Conservation (phyloP, 2,113 vertebrate genomes). For the Tamias sibiricus region DNA sequence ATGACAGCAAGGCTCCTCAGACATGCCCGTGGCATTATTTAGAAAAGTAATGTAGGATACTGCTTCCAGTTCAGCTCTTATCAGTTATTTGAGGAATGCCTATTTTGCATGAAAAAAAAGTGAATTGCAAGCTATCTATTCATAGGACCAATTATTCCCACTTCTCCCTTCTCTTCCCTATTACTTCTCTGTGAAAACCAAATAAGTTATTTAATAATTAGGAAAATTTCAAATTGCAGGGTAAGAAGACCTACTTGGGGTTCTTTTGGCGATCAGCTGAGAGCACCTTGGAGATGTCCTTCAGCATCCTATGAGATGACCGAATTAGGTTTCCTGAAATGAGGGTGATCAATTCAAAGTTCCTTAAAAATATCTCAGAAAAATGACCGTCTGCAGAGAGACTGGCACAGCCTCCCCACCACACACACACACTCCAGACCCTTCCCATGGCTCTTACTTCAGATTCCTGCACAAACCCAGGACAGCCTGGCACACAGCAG, state of each 20-base stretch:
- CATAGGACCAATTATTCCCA: background rate
- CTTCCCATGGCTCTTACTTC: background rate
- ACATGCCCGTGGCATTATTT: fast-evolving
- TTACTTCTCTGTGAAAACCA: background rate
- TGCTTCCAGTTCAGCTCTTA: background rate
- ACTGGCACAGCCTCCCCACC: background rate
- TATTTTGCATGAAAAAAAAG: conserved; percentile 24
- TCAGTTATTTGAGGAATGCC: background rate
- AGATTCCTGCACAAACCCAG: background rate
- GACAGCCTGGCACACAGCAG: background rate
- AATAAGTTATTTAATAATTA: background rate
- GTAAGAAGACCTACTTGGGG: background rate
- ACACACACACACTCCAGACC: too few species aligned
- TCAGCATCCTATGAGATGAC: background rate
- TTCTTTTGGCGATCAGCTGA: background rate
- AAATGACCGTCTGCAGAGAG: background rate
- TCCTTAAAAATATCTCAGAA: background rate
- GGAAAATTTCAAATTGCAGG: background rate
- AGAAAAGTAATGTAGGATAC: background rate
- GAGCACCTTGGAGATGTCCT: background rate
- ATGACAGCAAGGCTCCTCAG: background rate
- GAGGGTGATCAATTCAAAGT: background rate
- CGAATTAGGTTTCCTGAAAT: background rate
- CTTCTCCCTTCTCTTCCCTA: background rate
- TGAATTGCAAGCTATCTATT: conserved; percentile 12